Evolutionary conservation across 2,113 vertebrate species (phyloP), one percentile per base, ranked within the genome.

Genomic region (Cololabis saira): DNA sequence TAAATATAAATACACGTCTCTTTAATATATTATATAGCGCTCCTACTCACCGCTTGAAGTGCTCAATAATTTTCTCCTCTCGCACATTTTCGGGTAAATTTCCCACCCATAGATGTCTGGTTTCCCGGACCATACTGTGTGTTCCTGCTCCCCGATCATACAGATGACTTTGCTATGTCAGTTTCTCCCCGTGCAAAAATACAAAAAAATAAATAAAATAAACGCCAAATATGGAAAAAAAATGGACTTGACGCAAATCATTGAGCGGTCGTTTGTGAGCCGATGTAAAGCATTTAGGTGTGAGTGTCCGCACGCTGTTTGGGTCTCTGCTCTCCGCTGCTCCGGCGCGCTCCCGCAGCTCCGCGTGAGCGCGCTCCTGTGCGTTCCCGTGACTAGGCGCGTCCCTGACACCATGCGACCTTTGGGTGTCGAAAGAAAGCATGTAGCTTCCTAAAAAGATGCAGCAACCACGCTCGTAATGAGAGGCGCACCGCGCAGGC

Each of bases 81-180:
- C 97, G 95, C 68, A 99, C 96, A 92, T 96, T 99, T 95, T 99
- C 97, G 91, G 97, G 97, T 92, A 99, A 94, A 95, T 98, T 99
- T 94, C 97, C 97, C 95, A 99, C 97, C 97, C 97, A 99, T 94
- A 98, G 94, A 92, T 99, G 97, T 94, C 97, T 97, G 94, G 97
- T 98, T 96, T 99, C 97, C 94, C 97, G 97, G 90, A 98, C 96
- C 97, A 99, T 99, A 94, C 94, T 98, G 95, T 87, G 93, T 66
- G 76, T 82, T 88, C 83, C 85, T 92, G 89, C 87, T 87, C 81
- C 91, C 92, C 93, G 86, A 87, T 85, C 94, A 94, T 93, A 85
- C 92, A 92, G 90, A 89, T 92, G 72, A 82, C 83, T 91, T 89
- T 85, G 69, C 85, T 80, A 67, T 78, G 82, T 91, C 90, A 84